Base-by-base conservation (phyloP, 2,797 vertebrate genomes). In the Gouania willdenowi region DNA sequence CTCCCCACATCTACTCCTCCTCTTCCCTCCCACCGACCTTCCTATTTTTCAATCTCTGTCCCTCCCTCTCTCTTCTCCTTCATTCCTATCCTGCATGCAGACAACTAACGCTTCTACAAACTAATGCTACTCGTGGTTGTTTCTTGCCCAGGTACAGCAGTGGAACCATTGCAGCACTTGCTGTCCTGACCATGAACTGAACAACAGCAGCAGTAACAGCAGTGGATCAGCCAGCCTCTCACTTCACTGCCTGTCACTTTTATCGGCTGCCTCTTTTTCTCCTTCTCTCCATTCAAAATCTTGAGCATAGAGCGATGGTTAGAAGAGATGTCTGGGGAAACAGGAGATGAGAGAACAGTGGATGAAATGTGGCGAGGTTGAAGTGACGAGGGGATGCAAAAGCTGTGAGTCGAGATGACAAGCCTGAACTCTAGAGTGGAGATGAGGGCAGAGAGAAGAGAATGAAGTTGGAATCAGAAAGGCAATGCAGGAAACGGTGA, bases 21-120 rank as follows among this genome's bases (percentile, higher is more conserved):
- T 61, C 22, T 58, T 74, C 77, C 77, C 74, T 75, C 76, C 79
- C 76, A 67, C 74, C 75, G 76, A 69, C 74, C 75, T 56, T 59
- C 41, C 48, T 66, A 73, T 75, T 53, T 77, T 71, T 80, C 64
- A 71, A 53, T 79, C 59, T 71, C 52, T 42, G 67, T 73, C 71
- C 70, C 75, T 73, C 77, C 73, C 72, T 71, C 71, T 67, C 66
- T 65, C 48, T 56, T 66, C 60, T 75, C 67, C 66, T 70, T 78
- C 74, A 68, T 77, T 75, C 67, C 77, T 74, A 36, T 57, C 66
- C 65, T 62, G 34, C 77, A 67, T 63, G 52, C 66, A 74, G 42
- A 23, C 54, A 65, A 63, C 67, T 25, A 41, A 46, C 39, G 43
- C 53, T 28, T 49, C 54, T 63, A 21, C 26, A 13, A 17, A 75